These are phyloP conservation scores for Cryptotis parvus DNA, from an alignment of 2,113 vertebrate species.

Conservation along the genomic window DNA sequence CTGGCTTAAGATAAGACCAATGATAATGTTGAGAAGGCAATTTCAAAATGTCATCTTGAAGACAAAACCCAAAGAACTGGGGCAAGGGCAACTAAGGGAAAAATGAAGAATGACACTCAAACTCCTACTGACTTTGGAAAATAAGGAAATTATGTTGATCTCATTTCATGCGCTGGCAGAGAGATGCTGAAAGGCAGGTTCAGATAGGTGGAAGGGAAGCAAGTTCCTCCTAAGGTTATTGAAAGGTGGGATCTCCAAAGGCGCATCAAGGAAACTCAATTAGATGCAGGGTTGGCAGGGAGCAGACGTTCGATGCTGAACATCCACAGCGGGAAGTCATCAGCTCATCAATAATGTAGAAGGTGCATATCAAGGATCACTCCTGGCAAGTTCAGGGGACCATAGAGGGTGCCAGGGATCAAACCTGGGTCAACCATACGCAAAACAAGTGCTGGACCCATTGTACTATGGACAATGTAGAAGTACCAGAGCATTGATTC, in stretches of 20 bases:
- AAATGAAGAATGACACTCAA: not conserved
- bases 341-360: accelerated
- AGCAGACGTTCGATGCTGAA: not conserved
- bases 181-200: not conserved
- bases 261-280: not conserved
- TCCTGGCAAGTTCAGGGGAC: too few relatives aligned
- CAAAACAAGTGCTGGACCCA: too few relatives aligned
- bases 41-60: not conserved
- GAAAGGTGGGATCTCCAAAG: not conserved
- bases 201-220: not conserved
- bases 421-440: too few relatives aligned
- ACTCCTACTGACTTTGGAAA: not conserved
- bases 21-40: not conserved
- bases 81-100: not conserved
- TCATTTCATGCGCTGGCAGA: not conserved
- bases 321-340: not conserved
- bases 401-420: too few relatives aligned
- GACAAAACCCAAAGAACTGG: not conserved
- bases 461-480: not conserved
- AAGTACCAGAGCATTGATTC: not conserved
- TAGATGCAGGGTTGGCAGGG: not conserved
- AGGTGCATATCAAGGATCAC: too few relatives aligned
- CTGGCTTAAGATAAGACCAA: not conserved
- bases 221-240: not conserved
- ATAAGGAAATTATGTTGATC: not conserved